These are phyloP conservation scores for Coelopa pilipes DNA, from an alignment of 2,888 invertebrate species.

Conservation along the genomic window DNA sequence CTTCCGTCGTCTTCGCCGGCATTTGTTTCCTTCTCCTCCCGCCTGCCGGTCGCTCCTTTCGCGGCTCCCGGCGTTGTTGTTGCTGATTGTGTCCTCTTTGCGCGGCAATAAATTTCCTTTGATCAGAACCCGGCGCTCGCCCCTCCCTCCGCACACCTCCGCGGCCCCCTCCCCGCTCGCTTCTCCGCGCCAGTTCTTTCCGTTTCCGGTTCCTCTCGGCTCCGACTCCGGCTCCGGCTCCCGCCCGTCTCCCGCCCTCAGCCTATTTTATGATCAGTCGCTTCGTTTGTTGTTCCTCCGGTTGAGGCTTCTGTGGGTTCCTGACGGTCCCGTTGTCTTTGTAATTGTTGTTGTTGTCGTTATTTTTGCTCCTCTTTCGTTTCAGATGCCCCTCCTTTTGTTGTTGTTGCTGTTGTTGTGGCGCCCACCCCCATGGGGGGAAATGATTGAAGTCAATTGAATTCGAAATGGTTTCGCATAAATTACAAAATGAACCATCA, in stretches of 20 bases:
- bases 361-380: no score
- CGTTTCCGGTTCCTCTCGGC: not conserved
- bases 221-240: no score
- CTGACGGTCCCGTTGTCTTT: no score
- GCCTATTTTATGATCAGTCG: not conserved
- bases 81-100: not conserved
- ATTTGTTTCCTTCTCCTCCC: not conserved
- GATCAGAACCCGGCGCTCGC: not conserved
- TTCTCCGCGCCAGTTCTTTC: no score
- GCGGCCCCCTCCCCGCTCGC: no score
- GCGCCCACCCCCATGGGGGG: not conserved
- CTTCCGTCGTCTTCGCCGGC: not conserved
- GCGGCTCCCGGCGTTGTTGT: not conserved
- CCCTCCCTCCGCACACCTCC: not conserved
- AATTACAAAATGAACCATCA: not conserved
- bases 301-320: no score
- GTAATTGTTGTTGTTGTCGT: no score
- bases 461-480: not conserved
- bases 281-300: not conserved
- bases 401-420: not conserved
- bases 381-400: not conserved
- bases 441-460: conserved; percentile 17
- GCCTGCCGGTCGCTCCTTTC: no score
- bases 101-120: not conserved
- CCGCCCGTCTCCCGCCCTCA: not conserved